Percentiles rank a stretch among this genome's conserved stretches.
These are phyloP conservation scores for Darwinula stevensoni DNA, from an alignment of 2,888 invertebrate species.

Conservation along the genomic window DNA sequence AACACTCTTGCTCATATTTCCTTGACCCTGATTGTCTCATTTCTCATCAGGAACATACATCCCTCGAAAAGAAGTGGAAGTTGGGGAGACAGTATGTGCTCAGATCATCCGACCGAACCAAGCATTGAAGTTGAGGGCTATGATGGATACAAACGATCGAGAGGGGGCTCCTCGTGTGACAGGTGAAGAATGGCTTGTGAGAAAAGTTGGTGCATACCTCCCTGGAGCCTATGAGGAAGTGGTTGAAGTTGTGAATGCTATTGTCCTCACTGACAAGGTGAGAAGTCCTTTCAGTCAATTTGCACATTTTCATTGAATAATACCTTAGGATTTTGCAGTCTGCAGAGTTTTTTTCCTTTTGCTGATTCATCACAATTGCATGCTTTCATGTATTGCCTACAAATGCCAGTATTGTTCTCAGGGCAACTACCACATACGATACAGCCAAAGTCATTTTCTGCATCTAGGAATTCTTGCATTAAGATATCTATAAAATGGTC, in stretches of 20 bases:
- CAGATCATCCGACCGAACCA: conserved; percentile 19
- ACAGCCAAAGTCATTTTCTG: no score
- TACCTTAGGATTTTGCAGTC: no score
- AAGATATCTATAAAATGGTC: no score
- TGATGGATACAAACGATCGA: conserved; percentile 17
- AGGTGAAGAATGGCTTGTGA: conserved; percentile 21
- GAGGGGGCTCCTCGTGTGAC: conserved; percentile 12
- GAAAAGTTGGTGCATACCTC: conserved; percentile 19
- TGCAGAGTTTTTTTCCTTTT: background rate
- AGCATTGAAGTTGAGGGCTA: conserved; percentile 18
- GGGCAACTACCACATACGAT: no score
- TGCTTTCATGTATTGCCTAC: no score
- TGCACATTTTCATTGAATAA: no score
- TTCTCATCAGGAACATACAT: conserved; percentile 18
- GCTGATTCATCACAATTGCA: no score
- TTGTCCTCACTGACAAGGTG: conserved; percentile 21
- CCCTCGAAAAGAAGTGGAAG: conserved; percentile 19
- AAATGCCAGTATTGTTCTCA: no score
- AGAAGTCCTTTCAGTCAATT: background rate
- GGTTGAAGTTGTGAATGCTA: conserved; percentile 19
- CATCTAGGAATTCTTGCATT: no score
- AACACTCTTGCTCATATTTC: no score
- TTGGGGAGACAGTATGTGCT: conserved; percentile 18
- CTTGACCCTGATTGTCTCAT: background rate
- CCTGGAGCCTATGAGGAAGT: conserved; percentile 22